Evolutionary conservation across 2,888 invertebrate genomes (phyloP), one percentile per base, ranked within the genome.

Genomic region (Eumacrocentrus americanus): DNA sequence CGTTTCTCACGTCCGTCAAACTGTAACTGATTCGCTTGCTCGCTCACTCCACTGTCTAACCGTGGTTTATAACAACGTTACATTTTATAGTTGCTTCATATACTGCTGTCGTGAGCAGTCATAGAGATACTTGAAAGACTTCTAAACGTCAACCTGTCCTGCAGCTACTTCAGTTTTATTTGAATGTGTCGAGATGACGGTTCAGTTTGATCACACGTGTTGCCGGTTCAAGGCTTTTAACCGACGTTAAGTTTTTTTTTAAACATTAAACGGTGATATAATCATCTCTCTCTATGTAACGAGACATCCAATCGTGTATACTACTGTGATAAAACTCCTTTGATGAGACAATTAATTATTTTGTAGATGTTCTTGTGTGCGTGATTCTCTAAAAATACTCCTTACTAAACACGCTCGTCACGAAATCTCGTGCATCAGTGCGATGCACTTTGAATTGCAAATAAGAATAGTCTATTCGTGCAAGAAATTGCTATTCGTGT

Each of bases 1-100:
- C 18, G n/a, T 40, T 29, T 44, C 44, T 40, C 23, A 48, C 54
- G 34, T 40, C 40, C 38, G 35, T 48, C 29, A 54, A 54, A 54
- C 40, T 53, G 25, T 46, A 42, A 18, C 22, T 54, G 34, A 42
- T 54, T 34, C 35, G 20, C 44, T 42, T 54, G 29, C 52, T 52
- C 23, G 16, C 54, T 44, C 44, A 44, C n/a, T 40, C 14, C 16
- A 16, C 42, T 54, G 42, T 12, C n/a, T 16, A 23, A 7, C 25
- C 38, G 22, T n/a, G n/a, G n/a, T n/a, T n/a, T n/a, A n/a, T n/a
- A n/a, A n/a, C n/a, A n/a, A n/a, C n/a, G n/a, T n/a, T n/a, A n/a
- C n/a, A n/a, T n/a, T n/a, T n/a, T n/a, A n/a, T n/a, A n/a, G 18
- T 29, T 2, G 16, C n/a, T 14, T 34, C 12, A 16, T 44, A 18